A percentile compares a stretch with the other conserved stretches of the same genome.
Evolutionary conservation across 2,797 vertebrate species (phyloP).

Genomic region (Argyrosomus regius): DNA sequence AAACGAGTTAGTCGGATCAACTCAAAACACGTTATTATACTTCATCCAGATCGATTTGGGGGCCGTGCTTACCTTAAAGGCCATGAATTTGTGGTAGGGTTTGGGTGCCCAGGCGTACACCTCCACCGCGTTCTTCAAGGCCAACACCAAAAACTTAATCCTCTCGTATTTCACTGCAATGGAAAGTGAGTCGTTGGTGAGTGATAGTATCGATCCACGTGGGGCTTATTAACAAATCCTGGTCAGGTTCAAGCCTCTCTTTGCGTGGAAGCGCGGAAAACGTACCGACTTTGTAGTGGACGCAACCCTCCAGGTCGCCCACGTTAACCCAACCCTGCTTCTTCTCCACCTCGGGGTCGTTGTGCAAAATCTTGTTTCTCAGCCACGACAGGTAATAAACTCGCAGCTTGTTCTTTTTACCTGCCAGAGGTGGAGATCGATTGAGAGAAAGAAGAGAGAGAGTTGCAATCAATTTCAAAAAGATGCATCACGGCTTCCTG

Average conservation of each 20-base stretch:
- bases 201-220: fast-evolving
- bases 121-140: slow-evolving; percentile 93
- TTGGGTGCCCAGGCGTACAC: slow-evolving; percentile 96
- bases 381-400: slow-evolving; percentile 96
- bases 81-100: slow-evolving; percentile 97
- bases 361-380: slow-evolving; percentile 95
- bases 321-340: slow-evolving; percentile 96
- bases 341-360: slow-evolving; percentile 95
- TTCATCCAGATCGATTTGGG: too few relatives aligned
- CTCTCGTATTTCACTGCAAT: slow-evolving; percentile 92
- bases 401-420: slow-evolving; percentile 93
- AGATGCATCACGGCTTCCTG: not conserved
- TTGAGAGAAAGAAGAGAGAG: not conserved
- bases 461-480: not conserved
- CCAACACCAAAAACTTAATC: slow-evolving; percentile 94
- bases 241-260: not conserved
- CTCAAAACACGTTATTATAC: too few relatives aligned
- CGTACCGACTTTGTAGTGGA: slow-evolving; percentile 93
- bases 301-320: slow-evolving; percentile 94
- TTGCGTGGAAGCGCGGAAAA: slow-evolving; percentile 7
- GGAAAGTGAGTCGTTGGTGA: not conserved
- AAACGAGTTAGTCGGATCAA: not conserved
- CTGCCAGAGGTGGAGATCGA: slow-evolving; percentile 56
- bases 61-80: slow-evolving; percentile 88
- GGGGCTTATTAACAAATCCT: not conserved